These are phyloP conservation scores for Ophthalmolycus amberensis DNA, from an alignment of 2,113 vertebrate genomes.

Conservation along the genomic window DNA sequence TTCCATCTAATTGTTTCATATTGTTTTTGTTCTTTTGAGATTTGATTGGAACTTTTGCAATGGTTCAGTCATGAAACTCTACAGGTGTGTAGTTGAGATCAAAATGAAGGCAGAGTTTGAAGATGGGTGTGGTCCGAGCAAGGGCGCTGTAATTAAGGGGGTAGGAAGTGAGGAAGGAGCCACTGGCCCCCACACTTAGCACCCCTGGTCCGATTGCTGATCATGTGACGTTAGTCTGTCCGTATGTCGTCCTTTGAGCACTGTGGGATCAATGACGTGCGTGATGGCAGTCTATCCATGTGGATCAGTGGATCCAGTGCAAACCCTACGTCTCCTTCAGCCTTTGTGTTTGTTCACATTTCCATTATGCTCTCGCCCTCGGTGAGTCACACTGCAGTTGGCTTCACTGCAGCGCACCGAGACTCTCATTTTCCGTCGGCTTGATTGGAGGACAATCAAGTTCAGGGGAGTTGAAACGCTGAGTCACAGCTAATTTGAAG, in stretches of 20 bases:
- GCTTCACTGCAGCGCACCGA: conserved; percentile 9
- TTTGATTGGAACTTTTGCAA: background rate
- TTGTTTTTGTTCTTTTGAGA: background rate
- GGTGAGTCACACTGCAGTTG: conserved; percentile 46
- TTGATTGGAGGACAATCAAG: background rate
- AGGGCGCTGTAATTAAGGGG: too few species aligned
- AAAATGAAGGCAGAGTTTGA: too few species aligned
- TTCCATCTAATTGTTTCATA: too few species aligned
- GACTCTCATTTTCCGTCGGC: conserved; percentile 20
- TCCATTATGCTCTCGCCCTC: conserved; percentile 15
- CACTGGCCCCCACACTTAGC: too few species aligned
- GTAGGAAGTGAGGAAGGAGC: background rate
- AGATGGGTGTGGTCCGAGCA: background rate
- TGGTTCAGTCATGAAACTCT: background rate
- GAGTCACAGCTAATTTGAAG: conserved; percentile 2
- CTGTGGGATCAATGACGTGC: background rate
- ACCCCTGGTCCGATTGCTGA: too few species aligned
- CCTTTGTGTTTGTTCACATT: conserved; percentile 8
- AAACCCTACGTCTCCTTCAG: background rate
- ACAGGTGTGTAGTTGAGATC: too few species aligned
- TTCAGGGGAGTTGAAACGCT: background rate
- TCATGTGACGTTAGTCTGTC: background rate
- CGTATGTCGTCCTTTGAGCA: background rate
- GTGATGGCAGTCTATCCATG: background rate
- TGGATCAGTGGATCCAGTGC: background rate